Conservation (phyloP, 1,140 invertebrate species). For the Drosophila kurseongensis region DNA sequence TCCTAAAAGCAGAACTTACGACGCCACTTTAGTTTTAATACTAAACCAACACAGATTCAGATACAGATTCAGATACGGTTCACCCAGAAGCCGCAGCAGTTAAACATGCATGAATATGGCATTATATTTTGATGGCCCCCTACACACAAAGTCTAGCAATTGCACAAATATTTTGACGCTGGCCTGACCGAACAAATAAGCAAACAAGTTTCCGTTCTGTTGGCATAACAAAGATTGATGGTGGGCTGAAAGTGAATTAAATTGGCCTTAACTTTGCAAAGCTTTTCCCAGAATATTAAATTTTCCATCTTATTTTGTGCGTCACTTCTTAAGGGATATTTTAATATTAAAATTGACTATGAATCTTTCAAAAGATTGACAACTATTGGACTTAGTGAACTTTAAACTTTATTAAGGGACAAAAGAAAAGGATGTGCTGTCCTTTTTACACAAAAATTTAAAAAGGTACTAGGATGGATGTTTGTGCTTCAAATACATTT, state of each 20-base stretch:
- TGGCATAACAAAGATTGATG: constrained; percentile 41
- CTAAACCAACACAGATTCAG: constrained; percentile 21
- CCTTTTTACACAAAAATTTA: too few relatives aligned
- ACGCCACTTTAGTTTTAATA: constrained; percentile 45
- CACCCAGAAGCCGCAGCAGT: constrained; percentile 8
- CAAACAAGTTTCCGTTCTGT: constrained; percentile 37
- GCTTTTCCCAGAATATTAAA: constrained; percentile 37
- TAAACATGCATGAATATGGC: constrained; percentile 34
- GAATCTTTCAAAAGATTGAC: constrained; percentile 6
- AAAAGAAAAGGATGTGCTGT: background rate
- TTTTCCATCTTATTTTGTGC: background rate
- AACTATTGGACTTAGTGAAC: background rate
- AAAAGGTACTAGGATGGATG: too few relatives aligned
- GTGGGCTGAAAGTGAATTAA: constrained; percentile 34
- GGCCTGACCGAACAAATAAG: constrained; percentile 20
- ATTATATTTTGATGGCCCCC: constrained; percentile 46
- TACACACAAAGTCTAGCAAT: constrained; percentile 42
- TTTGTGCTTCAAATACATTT: too few relatives aligned
- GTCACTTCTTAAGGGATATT: background rate
- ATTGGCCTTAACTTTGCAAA: constrained; percentile 42
- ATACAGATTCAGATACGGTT: constrained; percentile 7
- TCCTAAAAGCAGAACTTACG: constrained; percentile 29
- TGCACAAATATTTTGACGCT: constrained; percentile 36
- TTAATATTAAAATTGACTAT: constrained; percentile 24
- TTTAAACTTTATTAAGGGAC: background rate